Evolutionary conservation across 23 tunicate genomes (phyloP), one percentile per base, ranked within the genome.

Genomic region (Ascidia mentula): DNA sequence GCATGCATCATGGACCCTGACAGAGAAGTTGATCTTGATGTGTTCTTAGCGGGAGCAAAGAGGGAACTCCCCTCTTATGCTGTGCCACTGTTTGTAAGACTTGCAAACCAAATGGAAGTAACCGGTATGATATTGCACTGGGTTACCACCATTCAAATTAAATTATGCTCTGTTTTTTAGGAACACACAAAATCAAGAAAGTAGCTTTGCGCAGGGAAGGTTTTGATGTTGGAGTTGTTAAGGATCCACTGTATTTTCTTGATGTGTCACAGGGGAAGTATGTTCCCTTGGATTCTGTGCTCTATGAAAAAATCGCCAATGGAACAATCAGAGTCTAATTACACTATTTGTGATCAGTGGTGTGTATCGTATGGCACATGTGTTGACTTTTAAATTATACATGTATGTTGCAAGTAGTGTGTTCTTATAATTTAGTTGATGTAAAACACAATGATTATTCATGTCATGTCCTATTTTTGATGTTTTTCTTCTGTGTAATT

Each of bases 31-130:
- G 85, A 89, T 40, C 72, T 89, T 31, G 88, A 89, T 7, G 32
- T 59, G 20, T 78, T 95, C 6, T 95, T 85, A 69, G 74, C 40
- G 38, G 90, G 83, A 18, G 84, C 84, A 0, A 69, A 38, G 32
- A 82, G 72, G 65, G 39, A 33, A 24, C 45, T 95, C 38, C 84
- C 89, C 18, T 72, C 89, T 24, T 95, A 95, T 70, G 90, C 90
- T 0, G 31, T 95, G 61, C 99, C 99, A 42, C 34, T 95, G 40
- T 95, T 95, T 60, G 85, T 95, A 0, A 69, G 99, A 36, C 38
- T 84, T 0, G 31, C 69, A 0, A 60, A 85, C 39, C 59, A 81
- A n/a, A 73, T 95, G 36, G 95, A 89, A 72, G 73, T 95, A 13
- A 95, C 99, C 5, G 91, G 97, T 65, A 71, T 28, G 17, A 18